A percentile compares a stretch with the other conserved stretches of the same genome.
Conservation (phyloP, 1,140 invertebrate genomes). For the Drosophila sturtevanti region DNA sequence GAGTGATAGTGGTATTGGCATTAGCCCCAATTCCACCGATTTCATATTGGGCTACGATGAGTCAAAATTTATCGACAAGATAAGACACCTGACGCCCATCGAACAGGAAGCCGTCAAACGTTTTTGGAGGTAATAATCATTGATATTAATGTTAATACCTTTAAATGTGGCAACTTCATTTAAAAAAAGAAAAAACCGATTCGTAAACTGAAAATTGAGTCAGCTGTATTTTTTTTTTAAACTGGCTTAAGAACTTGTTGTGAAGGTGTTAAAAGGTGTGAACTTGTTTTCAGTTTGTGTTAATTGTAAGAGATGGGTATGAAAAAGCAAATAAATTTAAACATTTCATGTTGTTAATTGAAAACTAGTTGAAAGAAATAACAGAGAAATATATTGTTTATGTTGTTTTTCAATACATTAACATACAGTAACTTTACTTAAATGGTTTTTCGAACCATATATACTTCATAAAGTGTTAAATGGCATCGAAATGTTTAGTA, state of each 20-base stretch:
- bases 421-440: too few relatives aligned
- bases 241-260: not conserved
- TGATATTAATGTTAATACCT: not conserved
- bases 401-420: too few relatives aligned
- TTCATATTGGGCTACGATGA: conserved; percentile 62
- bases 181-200: not conserved
- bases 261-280: conserved; percentile 45
- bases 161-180: conserved; percentile 1
- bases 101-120: conserved; percentile 80
- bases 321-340: not conserved
- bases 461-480: too few relatives aligned
- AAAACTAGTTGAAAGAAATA: not conserved
- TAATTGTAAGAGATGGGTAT: conserved; percentile 16
- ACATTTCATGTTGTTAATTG: not conserved
- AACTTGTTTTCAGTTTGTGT: conserved; percentile 29
- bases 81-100: conserved; percentile 73
- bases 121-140: conserved; percentile 72
- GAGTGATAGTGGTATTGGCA: not conserved
- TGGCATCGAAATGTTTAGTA: too few relatives aligned
- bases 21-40: conserved; percentile 8
- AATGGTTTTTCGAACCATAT: too few relatives aligned
- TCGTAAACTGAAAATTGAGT: not conserved
- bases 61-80: conserved; percentile 74
- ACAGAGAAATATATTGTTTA: too few relatives aligned
- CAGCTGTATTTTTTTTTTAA: not conserved